Conservation (phyloP, 2,888 invertebrate genomes). For the Acholoe squamosa region DNA sequence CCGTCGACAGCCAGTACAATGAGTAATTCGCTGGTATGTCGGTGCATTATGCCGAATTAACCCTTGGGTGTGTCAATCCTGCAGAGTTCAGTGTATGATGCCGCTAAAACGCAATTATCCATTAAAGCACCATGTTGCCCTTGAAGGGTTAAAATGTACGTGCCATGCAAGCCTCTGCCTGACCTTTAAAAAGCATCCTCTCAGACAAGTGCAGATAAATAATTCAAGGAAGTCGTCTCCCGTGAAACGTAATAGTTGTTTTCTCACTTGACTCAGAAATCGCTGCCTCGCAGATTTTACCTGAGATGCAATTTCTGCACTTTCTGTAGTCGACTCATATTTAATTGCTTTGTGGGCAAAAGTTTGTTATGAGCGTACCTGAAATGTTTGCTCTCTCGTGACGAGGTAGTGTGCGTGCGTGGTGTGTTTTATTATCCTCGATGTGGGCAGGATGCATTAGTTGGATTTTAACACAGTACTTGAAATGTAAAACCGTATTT, state of each 20-base stretch:
- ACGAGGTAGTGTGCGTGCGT: neutral
- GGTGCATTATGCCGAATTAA: too few species aligned
- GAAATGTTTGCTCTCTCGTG: neutral
- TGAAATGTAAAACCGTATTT: too few species aligned
- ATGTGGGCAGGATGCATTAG: too few species aligned
- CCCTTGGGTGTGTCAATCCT: too few species aligned
- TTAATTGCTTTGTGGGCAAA: neutral
- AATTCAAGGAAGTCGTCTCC: neutral
- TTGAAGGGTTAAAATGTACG: too few species aligned
- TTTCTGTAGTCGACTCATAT: neutral
- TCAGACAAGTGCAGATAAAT: conserved; percentile 31
- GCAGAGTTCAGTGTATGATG: too few species aligned
- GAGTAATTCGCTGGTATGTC: too few species aligned
- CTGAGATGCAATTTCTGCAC: neutral
- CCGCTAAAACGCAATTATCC: too few species aligned
- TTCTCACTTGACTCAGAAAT: neutral
- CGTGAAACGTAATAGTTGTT: conserved; percentile 3
- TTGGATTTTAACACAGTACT: too few species aligned
- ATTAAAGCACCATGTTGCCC: too few species aligned
- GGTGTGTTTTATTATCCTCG: neutral
- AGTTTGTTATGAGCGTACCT: neutral
- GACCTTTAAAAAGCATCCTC: neutral
- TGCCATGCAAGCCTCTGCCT: neutral
- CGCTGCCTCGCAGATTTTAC: neutral
- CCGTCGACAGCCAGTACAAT: too few species aligned